Base-by-base conservation (phyloP, 2,888 invertebrate genomes). In the Lobophora halterata region DNA sequence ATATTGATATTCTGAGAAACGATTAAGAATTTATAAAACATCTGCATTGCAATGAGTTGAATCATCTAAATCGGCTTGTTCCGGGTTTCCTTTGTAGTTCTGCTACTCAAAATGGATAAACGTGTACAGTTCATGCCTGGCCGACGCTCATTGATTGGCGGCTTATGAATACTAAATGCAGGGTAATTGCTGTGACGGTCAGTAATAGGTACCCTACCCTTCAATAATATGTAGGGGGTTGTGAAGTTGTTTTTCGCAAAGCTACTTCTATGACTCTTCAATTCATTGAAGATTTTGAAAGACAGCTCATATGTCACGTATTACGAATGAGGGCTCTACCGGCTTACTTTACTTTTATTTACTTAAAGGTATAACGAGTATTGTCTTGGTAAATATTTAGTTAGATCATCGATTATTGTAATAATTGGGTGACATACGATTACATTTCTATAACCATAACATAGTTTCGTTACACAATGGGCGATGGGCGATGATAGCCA, bases 171-270 rank as follows among this genome's bases (percentile, higher is more conserved):
- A 40, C 27, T 20, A 43, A 46, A 51, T 48, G 38, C 24, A 10
- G 16, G 21, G 28, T 51, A 51, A 48, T 51, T 44, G 46, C 32
- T 37, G 40, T 28, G 30, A 21, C 40, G 36, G 41, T 43, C 29
- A 35, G 29, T 41, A 43, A 28, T 28, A 19, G 12, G 23, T 23
- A 28, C 23, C 18, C 5, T 21, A 26, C 31, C 19, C 30, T 26
- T 25, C 19, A n/a, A 29, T 13, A 16, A 10, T 29, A 29, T 14
- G 5, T 8, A 25, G 19, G 29, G 9, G 24, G 24, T 9, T 28
- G 29, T 9, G 11, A 25, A 36, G 19, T 12, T 29, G 29, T 25
- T 12, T 8, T 14, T 25, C 3, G 25, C 14, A 8, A 1, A 14
- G 11, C 18, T n/a, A n/a, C n/a, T n/a, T n/a, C n/a, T n/a, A n/a